Conservation (phyloP, 2,888 invertebrate species). For the Mesorhabditis sp. region DNA sequence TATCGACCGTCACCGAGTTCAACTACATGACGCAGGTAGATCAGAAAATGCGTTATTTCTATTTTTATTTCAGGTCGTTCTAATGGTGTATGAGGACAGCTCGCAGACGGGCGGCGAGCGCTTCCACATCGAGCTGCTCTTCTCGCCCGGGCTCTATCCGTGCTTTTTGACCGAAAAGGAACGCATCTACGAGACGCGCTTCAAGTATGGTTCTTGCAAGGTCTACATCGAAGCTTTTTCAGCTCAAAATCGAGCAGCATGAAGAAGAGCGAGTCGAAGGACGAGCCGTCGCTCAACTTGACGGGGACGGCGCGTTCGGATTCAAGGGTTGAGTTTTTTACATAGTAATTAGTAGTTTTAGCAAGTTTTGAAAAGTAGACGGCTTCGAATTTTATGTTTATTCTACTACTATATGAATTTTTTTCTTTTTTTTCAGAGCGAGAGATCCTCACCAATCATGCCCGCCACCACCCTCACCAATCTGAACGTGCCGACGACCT, state of each 20-base stretch:
- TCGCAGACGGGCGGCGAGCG: conserved; percentile 69
- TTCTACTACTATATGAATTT: too few relatives aligned
- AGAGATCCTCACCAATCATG: neutral
- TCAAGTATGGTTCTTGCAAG: conserved; percentile 74
- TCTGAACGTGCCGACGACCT: neutral
- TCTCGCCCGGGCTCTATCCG: conserved; percentile 79
- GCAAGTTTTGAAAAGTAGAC: too few relatives aligned
- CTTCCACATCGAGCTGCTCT: conserved; percentile 96
- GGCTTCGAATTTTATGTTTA: too few relatives aligned
- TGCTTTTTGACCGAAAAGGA: conserved; percentile 57
- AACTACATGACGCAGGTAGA: conserved; percentile 96
- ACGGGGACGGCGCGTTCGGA: neutral
- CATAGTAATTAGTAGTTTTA: too few relatives aligned
- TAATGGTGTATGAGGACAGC: conserved; percentile 99
- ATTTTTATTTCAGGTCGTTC: conserved; percentile 66
- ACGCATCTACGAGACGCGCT: conserved; percentile 67
- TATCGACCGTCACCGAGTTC: conserved; percentile 91
- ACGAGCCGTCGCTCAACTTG: conserved; percentile 2
- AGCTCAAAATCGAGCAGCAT: neutral
- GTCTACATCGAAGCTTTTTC: neutral
- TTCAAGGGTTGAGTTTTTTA: neutral
- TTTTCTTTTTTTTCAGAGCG: too few relatives aligned
- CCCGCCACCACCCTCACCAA: neutral
- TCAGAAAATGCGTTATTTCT: neutral
- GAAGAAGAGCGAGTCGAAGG: conserved; percentile 6